Percentiles rank a stretch among this genome's conserved stretches.
Evolutionary conservation across 2,888 invertebrate genomes (phyloP).

Genomic region (Thyatira batis): DNA sequence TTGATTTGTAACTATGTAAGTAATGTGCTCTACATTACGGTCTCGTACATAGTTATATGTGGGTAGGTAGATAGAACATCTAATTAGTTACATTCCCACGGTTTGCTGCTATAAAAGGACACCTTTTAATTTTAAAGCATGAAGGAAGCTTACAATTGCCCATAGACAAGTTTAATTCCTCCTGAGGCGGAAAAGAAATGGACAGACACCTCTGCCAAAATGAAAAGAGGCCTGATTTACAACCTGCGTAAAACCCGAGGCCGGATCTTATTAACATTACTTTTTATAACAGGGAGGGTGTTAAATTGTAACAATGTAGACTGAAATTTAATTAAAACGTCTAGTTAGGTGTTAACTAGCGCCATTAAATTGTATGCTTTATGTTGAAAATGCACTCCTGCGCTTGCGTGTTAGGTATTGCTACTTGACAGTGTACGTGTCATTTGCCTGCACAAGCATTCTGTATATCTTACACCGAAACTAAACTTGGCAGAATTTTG

Average conservation of each 20-base stretch:
- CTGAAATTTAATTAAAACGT: constrained; percentile 78
- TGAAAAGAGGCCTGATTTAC: constrained; percentile 78
- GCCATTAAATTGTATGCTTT: constrained; percentile 60
- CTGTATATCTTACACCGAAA: not conserved
- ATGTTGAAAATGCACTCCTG: constrained; percentile 38
- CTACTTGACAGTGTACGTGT: constrained; percentile 9
- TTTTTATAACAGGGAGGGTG: constrained; percentile 74
- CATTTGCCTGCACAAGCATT: not conserved
- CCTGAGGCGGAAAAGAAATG: constrained; percentile 69
- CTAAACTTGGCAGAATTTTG: not conserved
- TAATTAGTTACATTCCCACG: not conserved
- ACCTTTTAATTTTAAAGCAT: constrained; percentile 47
- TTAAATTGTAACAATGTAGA: constrained; percentile 77
- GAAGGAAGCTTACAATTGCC: constrained; percentile 57
- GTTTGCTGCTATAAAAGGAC: constrained; percentile 7
- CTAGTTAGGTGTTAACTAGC: constrained; percentile 71
- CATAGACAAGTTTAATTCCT: constrained; percentile 74
- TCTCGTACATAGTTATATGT: not conserved
- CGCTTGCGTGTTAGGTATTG: constrained; percentile 27
- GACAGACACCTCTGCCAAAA: constrained; percentile 73
- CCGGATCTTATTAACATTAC: constrained; percentile 79
- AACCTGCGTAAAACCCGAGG: constrained; percentile 66
- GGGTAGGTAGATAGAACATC: not conserved
- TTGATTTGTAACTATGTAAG: too few relatives aligned
- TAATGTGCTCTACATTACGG: too few relatives aligned